These are phyloP conservation scores for Macrochelys suwanniensis DNA, from an alignment of 2,797 vertebrate species.

Conservation along the genomic window DNA sequence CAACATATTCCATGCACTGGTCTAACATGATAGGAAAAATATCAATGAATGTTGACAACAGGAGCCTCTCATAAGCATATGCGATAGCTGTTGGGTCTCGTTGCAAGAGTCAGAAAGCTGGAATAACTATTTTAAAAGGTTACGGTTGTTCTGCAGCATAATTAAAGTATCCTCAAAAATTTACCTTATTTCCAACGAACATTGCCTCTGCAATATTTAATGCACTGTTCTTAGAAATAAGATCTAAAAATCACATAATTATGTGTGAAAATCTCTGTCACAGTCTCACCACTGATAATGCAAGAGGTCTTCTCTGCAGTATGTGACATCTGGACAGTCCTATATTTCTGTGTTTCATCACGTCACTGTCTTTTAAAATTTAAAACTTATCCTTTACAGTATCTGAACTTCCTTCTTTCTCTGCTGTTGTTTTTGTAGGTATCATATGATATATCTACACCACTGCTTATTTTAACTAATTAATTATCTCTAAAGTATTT, in stretches of 20 bases:
- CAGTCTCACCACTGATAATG: background rate
- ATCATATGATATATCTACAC: background rate
- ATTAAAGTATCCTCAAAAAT: slow-evolving; percentile 38
- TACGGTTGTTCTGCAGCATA: slow-evolving; percentile 37
- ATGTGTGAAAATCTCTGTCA: background rate
- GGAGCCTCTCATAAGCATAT: background rate
- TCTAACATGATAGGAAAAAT: slow-evolving; percentile 48
- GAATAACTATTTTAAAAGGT: slow-evolving; percentile 7
- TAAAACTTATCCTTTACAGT: background rate
- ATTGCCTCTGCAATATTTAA: background rate
- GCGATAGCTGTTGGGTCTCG: background rate
- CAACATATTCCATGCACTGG: background rate
- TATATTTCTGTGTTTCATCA: background rate
- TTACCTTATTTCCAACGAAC: background rate
- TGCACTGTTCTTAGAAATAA: background rate
- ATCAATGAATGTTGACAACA: slow-evolving; percentile 17
- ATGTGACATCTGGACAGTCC: background rate
- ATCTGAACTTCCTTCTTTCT: background rate
- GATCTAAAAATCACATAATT: background rate
- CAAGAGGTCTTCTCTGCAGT: rapidly evolving
- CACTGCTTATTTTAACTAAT: background rate
- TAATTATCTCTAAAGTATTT: slow-evolving; percentile 6
- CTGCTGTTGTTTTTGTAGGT: background rate
- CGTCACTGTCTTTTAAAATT: background rate
- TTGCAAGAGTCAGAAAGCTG: background rate